A percentile compares a stretch with the other conserved stretches of the same genome.
Evolutionary conservation across 2,888 invertebrate genomes (phyloP).

Genomic region (Gymnosoma rotundatum): DNA sequence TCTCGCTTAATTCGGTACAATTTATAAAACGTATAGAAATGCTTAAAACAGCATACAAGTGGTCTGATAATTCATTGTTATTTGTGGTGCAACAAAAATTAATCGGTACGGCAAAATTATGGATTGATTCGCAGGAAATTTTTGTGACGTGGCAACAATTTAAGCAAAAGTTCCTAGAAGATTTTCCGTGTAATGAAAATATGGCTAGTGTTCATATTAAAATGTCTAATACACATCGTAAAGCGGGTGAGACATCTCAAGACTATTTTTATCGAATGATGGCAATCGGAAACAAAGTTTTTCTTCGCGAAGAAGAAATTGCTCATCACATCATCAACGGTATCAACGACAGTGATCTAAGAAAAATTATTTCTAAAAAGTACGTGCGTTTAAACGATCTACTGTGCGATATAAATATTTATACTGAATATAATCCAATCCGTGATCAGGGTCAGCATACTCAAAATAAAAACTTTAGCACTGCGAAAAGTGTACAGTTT

Average conservation of each 20-base stretch:
- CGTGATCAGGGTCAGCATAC: neutral
- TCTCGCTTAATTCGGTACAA: slow-evolving; percentile 37
- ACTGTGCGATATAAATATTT: slow-evolving; percentile 31
- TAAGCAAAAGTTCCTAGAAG: slow-evolving; percentile 19
- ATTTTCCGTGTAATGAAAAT: slow-evolving; percentile 38
- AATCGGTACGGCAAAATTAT: slow-evolving; percentile 28
- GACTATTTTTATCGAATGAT: slow-evolving; percentile 49
- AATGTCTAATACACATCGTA: slow-evolving; percentile 27
- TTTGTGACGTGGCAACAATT: slow-evolving; percentile 42
- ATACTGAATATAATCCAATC: slow-evolving; percentile 41
- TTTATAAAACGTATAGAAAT: slow-evolving; percentile 56
- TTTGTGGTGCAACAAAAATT: slow-evolving; percentile 51
- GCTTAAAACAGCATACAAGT: slow-evolving; percentile 49
- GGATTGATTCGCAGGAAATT: slow-evolving; percentile 44
- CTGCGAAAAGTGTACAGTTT: too few relatives aligned
- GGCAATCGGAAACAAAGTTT: slow-evolving; percentile 25
- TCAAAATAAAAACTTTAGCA: neutral
- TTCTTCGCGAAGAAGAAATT: slow-evolving; percentile 32
- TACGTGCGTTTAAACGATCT: slow-evolving; percentile 34
- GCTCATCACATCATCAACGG: slow-evolving; percentile 48
- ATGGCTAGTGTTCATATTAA: slow-evolving; percentile 35
- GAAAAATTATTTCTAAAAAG: slow-evolving; percentile 44
- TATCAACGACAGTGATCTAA: slow-evolving; percentile 47
- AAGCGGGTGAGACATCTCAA: slow-evolving; percentile 33
- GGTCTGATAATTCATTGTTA: slow-evolving; percentile 57